Evolutionary conservation across 2,888 invertebrate species (phyloP).

Genomic region (Dasysyrphus albostriatus): DNA sequence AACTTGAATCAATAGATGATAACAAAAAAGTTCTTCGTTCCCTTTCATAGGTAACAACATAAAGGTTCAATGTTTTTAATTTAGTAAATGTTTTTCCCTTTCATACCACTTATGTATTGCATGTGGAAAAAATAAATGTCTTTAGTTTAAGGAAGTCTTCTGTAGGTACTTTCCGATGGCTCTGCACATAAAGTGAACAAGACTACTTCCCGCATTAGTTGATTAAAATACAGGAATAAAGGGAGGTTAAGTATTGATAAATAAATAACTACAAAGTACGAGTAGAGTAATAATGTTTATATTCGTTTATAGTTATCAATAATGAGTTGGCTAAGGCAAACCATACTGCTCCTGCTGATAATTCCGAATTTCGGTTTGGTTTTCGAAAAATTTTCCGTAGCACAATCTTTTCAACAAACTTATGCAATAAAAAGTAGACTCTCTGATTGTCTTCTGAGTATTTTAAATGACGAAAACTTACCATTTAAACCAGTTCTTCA

Average conservation of each 20-base stretch:
- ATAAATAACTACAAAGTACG: not conserved
- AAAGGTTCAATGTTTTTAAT: slow-evolving; percentile 14
- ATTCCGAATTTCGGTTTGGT: not conserved
- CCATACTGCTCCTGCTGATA: not conserved
- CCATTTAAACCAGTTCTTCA: not conserved
- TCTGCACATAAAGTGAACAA: not conserved
- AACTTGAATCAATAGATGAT: too few species aligned
- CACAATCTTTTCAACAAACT: not conserved
- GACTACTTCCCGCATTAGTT: not conserved
- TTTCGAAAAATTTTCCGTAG: not conserved
- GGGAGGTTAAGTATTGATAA: slow-evolving; percentile 2
- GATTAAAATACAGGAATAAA: not conserved
- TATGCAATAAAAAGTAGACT: not conserved
- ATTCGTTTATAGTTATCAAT: not conserved
- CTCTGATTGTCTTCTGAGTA: not conserved
- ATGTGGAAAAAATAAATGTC: too few species aligned
- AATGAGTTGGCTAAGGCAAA: slow-evolving; percentile 1
- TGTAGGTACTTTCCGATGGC: not conserved
- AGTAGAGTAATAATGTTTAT: not conserved
- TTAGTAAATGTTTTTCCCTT: slow-evolving; percentile 6
- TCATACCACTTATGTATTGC: too few species aligned
- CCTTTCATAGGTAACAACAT: too few species aligned
- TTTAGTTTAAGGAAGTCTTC: not conserved
- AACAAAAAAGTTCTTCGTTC: too few species aligned
- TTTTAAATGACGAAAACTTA: not conserved